These are phyloP conservation scores for Morone chrysops DNA, from an alignment of 2,113 vertebrate genomes.

Conservation along the genomic window DNA sequence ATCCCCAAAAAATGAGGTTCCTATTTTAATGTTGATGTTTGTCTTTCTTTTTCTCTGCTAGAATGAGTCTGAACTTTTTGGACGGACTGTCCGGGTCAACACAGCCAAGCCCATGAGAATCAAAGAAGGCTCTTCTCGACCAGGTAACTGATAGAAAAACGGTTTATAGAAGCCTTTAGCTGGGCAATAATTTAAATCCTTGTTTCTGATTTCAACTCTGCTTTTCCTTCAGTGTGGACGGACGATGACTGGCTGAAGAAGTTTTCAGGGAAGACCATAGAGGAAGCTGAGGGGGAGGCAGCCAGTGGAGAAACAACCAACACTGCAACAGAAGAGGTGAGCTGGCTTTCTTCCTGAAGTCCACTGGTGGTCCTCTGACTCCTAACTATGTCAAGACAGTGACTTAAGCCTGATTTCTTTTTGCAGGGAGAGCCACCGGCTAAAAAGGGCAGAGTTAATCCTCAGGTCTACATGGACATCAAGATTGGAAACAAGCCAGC, in stretches of 20 bases:
- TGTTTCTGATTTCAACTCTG: not conserved
- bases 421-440: slow-evolving; percentile 89
- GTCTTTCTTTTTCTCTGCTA: slow-evolving; percentile 59
- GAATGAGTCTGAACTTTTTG: slow-evolving; percentile 98
- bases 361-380: not conserved
- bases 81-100: slow-evolving; percentile 95
- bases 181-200: not conserved
- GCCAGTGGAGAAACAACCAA: slow-evolving; percentile 82
- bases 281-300: slow-evolving; percentile 89
- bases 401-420: slow-evolving; percentile 3
- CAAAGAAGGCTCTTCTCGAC: slow-evolving; percentile 96
- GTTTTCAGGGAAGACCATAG: slow-evolving; percentile 95
- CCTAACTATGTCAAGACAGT: not conserved
- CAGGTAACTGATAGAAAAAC: slow-evolving; percentile 82
- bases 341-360: not conserved
- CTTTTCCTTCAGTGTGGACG: slow-evolving; percentile 90
- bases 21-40: not conserved
- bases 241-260: slow-evolving; percentile 99
- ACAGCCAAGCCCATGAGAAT: slow-evolving; percentile 97
- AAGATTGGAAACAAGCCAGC: slow-evolving; percentile 97
- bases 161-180: not conserved
- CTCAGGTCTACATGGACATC: slow-evolving; percentile 98
- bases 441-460: slow-evolving; percentile 92
- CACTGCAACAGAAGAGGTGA: slow-evolving; percentile 87
- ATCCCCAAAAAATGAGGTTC: not conserved